Base-by-base conservation (phyloP, 2,797 vertebrate species). In the Pseudochirops cupreus region DNA sequence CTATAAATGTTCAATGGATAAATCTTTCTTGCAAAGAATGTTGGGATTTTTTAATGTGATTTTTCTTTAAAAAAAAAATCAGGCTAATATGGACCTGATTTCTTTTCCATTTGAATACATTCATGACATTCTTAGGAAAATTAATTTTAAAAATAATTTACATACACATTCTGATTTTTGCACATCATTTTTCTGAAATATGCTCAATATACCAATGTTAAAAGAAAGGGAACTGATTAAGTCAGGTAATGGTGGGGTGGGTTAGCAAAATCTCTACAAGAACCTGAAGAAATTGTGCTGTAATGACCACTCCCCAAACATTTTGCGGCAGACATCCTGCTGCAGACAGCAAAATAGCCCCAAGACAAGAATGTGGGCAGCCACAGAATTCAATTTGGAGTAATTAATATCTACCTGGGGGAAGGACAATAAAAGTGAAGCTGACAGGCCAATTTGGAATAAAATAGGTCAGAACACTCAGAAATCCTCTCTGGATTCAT, bases 391-490 rank as follows among this genome's bases (percentile, higher is more conserved):
- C 90, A 91, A 52, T 91, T 91, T 91, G 90, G 90, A 91, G 90
- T 91, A 91, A 91, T 91, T 91, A 91, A 52, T 91, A 52, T 55
- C 90, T 91, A 91, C 90, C 53, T 91, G 90, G 90, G 53, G 90
- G 90, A 91, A 91, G 90, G 90, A 91, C 90, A 91, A 52, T 55
- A 91, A 91, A 54, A 91, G 90, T 91, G 90, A 91, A 91, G 31
- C 90, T 91, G 90, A 91, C 50, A 91, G 53, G 90, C 90, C 90
- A 91, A 91, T 91, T 91, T 91, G 90, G 90, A 91, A 91, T 91
- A 91, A 91, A 91, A 91, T 91, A 91, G 90, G 90, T 91, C 90
- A 91, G 90, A 55, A 54, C 89, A 90, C 31, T 91, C 50, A 91
- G 90, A 91, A 91, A 91, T 55, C 90, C 53, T 91, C 90, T 91